Percentiles rank a stretch among this genome's conserved stretches.
These are phyloP conservation scores for Leptogaster cylindrica DNA, from an alignment of 2,888 invertebrate species.

Conservation along the genomic window DNA sequence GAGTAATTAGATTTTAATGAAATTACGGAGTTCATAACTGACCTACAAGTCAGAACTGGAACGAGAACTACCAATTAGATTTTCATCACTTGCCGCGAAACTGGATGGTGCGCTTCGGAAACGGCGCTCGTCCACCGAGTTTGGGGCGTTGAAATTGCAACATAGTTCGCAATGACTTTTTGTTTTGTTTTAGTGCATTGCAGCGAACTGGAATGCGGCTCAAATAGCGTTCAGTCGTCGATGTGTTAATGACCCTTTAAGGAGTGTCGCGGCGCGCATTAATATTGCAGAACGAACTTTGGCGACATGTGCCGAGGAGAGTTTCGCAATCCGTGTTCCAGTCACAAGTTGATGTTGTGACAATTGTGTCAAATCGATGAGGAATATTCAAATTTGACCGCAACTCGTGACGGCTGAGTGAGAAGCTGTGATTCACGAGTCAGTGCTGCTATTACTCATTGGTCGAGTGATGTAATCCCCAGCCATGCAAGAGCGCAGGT, in stretches of 20 bases:
- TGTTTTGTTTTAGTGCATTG: no score
- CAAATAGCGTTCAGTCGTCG: background rate
- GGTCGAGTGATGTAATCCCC: no score
- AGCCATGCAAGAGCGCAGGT: no score
- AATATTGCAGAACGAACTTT: background rate
- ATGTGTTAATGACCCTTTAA: background rate
- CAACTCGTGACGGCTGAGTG: no score
- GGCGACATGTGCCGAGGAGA: background rate
- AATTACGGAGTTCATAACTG: conserved; percentile 33
- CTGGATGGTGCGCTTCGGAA: conserved; percentile 20
- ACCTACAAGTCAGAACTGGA: conserved; percentile 35
- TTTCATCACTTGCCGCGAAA: conserved; percentile 4
- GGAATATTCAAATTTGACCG: no score
- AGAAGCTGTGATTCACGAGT: no score
- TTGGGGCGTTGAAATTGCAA: conserved; percentile 8
- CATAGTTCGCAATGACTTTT: no score
- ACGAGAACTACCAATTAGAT: conserved; percentile 32
- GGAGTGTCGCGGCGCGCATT: background rate
- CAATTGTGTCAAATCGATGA: no score
- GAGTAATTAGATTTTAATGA: conserved; percentile 34
- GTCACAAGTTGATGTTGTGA: no score
- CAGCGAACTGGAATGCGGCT: conserved; percentile 5
- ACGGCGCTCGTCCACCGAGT: background rate
- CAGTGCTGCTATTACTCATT: no score
- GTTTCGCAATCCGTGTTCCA: no score